phyloP scores from a whole-genome alignment of 2,113 vertebrate species.

The Cynocephalus volans region DNA sequence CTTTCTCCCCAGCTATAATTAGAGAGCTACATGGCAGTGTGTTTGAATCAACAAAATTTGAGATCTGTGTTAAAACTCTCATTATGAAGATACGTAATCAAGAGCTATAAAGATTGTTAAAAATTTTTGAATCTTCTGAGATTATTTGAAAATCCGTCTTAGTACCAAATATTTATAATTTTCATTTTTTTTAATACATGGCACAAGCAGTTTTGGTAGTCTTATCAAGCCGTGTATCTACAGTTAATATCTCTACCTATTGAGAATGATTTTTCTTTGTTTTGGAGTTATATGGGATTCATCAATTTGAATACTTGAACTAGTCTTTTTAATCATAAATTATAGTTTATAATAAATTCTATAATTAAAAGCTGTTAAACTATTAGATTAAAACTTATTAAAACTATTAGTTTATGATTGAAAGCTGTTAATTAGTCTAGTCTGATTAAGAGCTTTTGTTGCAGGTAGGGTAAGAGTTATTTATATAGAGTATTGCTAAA shows the following conservation, averaged over 20 bases:
- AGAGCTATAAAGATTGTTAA: background rate
- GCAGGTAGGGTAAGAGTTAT: background rate
- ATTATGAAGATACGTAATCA: background rate
- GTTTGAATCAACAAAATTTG: background rate
- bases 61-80: background rate
- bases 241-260: background rate
- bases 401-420: slow-evolving; percentile 8
- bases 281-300: background rate
- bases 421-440: background rate
- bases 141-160: background rate
- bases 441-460: slow-evolving; percentile 38
- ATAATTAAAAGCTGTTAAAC: slow-evolving; percentile 27
- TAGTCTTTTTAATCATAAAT: slow-evolving; percentile 24
- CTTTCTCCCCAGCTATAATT: background rate
- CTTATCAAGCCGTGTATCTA: background rate
- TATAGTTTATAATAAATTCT: slow-evolving; percentile 48
- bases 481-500: background rate
- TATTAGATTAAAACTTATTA: background rate
- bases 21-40: background rate
- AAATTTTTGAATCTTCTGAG: background rate
- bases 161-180: background rate
- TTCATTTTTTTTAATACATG: background rate
- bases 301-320: background rate
- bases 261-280: background rate
- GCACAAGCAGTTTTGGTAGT: background rate